Evolutionary conservation across 2,113 vertebrate species (phyloP).

Genomic region (Rafetus swinhoei): DNA sequence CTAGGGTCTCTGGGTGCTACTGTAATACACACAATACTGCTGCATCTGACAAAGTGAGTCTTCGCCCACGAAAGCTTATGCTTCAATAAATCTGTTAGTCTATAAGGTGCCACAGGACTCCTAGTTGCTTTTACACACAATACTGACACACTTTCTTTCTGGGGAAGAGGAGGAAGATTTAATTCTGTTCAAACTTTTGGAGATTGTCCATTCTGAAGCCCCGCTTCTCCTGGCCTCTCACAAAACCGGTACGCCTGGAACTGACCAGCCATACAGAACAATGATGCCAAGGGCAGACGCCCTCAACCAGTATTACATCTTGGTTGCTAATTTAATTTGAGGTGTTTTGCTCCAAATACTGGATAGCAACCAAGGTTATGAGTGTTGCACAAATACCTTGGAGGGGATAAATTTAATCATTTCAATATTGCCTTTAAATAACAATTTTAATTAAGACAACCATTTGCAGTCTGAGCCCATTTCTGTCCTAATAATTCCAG

Average conservation of each 20-base stretch:
- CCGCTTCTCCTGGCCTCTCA: neutral
- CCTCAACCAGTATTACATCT: neutral
- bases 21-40: neutral
- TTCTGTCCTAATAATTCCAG: conserved; percentile 50
- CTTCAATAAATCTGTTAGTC: too few species aligned
- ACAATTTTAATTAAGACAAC: conserved; percentile 32
- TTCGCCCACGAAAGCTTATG: too few species aligned
- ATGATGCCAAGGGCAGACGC: neutral
- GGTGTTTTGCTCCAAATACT: conserved; percentile 19
- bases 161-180: neutral
- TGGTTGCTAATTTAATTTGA: conserved; percentile 4
- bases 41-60: too few species aligned
- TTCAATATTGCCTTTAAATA: conserved; percentile 27
- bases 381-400: neutral
- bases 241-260: neutral
- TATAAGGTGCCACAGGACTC: too few species aligned
- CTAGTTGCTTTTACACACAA: neutral
- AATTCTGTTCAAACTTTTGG: neutral
- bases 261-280: neutral
- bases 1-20: neutral
- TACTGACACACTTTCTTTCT: neutral
- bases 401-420: conserved; percentile 32
- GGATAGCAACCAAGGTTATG: neutral
- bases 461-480: conserved; percentile 4
- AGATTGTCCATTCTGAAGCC: neutral